phyloP scores from a whole-genome alignment of 2,113 vertebrate species.

The Nycticorax nycticorax region DNA sequence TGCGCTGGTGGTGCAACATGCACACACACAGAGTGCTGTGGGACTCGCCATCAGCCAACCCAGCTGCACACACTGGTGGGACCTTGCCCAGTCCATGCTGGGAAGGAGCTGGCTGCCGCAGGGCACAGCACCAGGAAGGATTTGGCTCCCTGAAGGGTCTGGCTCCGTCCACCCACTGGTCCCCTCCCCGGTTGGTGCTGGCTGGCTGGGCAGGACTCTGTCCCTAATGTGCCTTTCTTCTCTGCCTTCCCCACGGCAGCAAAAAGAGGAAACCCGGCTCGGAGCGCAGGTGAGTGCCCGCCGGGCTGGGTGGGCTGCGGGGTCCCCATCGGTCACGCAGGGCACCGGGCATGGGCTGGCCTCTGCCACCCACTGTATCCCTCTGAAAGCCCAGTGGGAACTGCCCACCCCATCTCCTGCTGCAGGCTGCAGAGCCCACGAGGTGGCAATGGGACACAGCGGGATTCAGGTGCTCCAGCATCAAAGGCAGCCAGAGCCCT shows the following conservation, averaged over 20 bases:
- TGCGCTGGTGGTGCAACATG: background rate
- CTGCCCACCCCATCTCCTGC: background rate
- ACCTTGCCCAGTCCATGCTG: background rate
- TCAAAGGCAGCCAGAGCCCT: background rate
- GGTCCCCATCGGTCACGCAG: background rate
- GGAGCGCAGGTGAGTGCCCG: conserved; percentile 74
- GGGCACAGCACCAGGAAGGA: background rate
- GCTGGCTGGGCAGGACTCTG: background rate
- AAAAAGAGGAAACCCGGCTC: conserved; percentile 81
- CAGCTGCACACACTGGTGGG: background rate
- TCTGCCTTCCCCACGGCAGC: conserved; percentile 60
- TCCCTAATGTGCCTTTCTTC: conserved; percentile 48
- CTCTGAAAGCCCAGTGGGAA: background rate
- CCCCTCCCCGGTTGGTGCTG: background rate
- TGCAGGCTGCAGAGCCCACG: background rate
- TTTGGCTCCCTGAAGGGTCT: background rate
- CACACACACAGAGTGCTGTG: fast-evolving
- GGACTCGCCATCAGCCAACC: fast-evolving
- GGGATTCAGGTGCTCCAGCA: background rate
- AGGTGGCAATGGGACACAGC: background rate
- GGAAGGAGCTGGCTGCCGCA: background rate
- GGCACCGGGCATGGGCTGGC: fast-evolving
- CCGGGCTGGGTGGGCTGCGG: background rate
- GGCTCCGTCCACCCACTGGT: fast-evolving
- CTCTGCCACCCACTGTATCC: background rate